These are phyloP conservation scores for Camponotus vicinus DNA, from an alignment of 1,140 invertebrate genomes.

Conservation along the genomic window DNA sequence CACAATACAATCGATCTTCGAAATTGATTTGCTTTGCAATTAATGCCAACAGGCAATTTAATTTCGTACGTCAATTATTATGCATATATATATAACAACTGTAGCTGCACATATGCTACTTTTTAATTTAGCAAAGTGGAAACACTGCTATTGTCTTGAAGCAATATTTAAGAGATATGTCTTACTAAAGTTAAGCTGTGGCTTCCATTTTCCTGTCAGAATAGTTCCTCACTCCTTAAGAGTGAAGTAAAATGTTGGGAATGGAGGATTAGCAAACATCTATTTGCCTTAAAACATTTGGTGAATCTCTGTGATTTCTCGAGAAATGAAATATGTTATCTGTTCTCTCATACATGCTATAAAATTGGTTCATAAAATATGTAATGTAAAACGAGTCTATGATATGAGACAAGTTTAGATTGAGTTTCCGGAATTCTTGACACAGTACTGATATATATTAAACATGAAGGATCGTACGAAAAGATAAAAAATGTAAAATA, in stretches of 20 bases:
- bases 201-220: background rate
- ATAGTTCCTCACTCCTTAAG: background rate
- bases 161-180: constrained; percentile 20
- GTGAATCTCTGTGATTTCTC: background rate
- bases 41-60: background rate
- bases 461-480: background rate
- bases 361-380: background rate
- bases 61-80: background rate
- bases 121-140: background rate
- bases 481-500: no score
- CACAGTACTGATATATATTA: background rate
- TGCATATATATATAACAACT: background rate
- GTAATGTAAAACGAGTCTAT: background rate
- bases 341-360: background rate
- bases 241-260: background rate
- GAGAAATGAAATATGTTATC: constrained; percentile 16
- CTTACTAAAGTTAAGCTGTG: background rate
- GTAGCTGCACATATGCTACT: background rate
- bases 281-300: constrained; percentile 31
- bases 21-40: constrained; percentile 1
- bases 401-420: background rate
- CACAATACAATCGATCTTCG: background rate
- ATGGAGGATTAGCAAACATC: background rate
- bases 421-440: background rate
- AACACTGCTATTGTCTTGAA: background rate